Evolutionary conservation across 2,888 invertebrate species (phyloP).

Genomic region (Saturnia japonica): DNA sequence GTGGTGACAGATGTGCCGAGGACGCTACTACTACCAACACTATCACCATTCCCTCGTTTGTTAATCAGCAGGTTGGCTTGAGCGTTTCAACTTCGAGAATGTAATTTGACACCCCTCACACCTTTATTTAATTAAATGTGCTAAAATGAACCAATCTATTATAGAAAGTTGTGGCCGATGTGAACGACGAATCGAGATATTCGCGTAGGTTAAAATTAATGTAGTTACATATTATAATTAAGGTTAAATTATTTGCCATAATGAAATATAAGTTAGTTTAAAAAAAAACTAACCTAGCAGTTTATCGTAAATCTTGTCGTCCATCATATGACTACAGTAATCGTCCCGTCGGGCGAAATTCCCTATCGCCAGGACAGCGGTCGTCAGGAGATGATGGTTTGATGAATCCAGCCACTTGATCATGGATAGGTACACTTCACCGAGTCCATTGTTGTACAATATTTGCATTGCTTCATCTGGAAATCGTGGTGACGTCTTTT

Average conservation of each 20-base stretch:
- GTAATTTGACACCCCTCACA: too few relatives aligned
- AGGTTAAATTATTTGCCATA: not conserved
- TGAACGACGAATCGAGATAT: too few relatives aligned
- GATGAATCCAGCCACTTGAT: slow-evolving; percentile 89
- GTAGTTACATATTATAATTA: too few relatives aligned
- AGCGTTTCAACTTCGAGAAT: too few relatives aligned
- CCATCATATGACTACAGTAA: slow-evolving; percentile 92
- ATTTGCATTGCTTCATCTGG: slow-evolving; percentile 93
- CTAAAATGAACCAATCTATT: too few relatives aligned
- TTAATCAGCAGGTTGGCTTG: too few relatives aligned
- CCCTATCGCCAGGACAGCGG: slow-evolving; percentile 92
- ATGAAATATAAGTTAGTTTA: not conserved
- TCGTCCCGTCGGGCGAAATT: slow-evolving; percentile 94
- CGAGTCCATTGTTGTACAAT: slow-evolving; percentile 89
- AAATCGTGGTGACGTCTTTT: slow-evolving; percentile 26
- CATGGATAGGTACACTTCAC: slow-evolving; percentile 86
- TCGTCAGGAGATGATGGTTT: slow-evolving; percentile 89
- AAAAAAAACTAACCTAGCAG: slow-evolving; percentile 77
- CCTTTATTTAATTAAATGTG: too few relatives aligned
- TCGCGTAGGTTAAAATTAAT: too few relatives aligned
- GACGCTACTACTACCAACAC: too few relatives aligned
- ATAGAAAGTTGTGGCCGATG: too few relatives aligned
- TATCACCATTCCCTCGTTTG: too few relatives aligned
- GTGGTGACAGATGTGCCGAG: too few relatives aligned
- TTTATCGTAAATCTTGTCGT: slow-evolving; percentile 88